Percentiles rank a stretch among this genome's conserved stretches.
Conservation (phyloP, 2,797 vertebrate genomes). For the Mormyrops boulengeri region DNA sequence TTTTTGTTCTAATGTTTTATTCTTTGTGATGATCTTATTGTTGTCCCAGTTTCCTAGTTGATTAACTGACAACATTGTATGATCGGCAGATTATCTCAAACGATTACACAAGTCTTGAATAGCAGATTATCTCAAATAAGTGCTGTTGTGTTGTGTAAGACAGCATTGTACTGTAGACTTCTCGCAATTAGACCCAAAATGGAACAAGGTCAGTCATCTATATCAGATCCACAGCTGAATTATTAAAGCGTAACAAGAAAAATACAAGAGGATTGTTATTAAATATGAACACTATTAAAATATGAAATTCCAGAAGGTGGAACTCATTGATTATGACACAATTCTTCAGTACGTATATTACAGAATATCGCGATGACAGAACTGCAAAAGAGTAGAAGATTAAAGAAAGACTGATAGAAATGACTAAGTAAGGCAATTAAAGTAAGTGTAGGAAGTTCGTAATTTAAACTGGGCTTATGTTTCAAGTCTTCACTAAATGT, state of each 20-base stretch:
- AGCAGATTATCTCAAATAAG: slow-evolving; percentile 8
- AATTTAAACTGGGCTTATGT: background rate
- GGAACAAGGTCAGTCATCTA: slow-evolving; percentile 6
- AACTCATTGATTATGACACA: background rate
- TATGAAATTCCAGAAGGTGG: background rate
- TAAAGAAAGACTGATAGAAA: background rate
- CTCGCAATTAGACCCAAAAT: background rate
- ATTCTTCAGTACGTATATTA: background rate
- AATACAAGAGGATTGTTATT: background rate
- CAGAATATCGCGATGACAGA: background rate
- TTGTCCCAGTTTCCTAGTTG: background rate
- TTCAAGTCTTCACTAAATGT: background rate
- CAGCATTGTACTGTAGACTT: background rate
- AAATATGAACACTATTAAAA: slow-evolving; percentile 12
- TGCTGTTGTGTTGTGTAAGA: background rate
- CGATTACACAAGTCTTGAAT: background rate
- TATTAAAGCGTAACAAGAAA: slow-evolving; percentile 4
- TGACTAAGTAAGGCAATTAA: background rate
- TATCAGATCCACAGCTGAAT: background rate
- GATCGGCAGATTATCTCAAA: background rate
- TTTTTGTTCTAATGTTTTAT: background rate
- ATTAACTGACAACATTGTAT: background rate
- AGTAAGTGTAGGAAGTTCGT: background rate
- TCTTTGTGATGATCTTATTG: background rate
- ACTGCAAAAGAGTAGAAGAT: background rate